phyloP scores from a whole-genome alignment of 1,140 invertebrate genomes.

The Polyergus mexicanus region DNA sequence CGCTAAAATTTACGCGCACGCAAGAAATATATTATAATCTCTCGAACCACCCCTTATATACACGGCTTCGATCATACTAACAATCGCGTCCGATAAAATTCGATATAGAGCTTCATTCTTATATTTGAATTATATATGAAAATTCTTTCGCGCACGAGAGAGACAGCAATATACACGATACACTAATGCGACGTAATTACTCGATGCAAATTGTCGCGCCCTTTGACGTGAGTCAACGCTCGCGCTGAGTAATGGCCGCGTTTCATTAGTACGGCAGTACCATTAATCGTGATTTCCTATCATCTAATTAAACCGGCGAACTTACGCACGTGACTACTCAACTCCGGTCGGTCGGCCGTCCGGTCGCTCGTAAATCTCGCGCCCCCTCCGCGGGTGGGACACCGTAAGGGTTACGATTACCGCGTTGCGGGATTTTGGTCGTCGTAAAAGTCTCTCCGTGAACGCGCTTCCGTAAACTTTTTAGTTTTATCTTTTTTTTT shows the following conservation, averaged over 20 bases:
- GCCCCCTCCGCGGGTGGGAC: constrained; percentile 2
- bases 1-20: constrained; percentile 26
- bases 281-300: constrained; percentile 61
- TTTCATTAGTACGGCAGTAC: constrained; percentile 52
- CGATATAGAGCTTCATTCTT: too few species aligned
- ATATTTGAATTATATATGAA: background rate
- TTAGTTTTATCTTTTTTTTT: background rate
- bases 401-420: constrained; percentile 43
- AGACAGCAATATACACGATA: too few species aligned
- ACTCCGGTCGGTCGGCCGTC: background rate
- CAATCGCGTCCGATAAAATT: too few species aligned
- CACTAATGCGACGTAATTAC: constrained; percentile 44
- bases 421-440: constrained; percentile 22
- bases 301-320: constrained; percentile 65
- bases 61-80: background rate
- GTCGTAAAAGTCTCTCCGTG: constrained; percentile 22
- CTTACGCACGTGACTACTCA: constrained; percentile 50
- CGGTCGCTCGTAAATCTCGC: constrained; percentile 54
- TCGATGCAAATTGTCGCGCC: constrained; percentile 63
- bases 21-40: background rate
- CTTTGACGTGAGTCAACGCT: constrained; percentile 41
- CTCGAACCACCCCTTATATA: background rate
- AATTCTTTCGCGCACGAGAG: too few species aligned
- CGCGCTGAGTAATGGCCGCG: constrained; percentile 40
- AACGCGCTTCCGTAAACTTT: background rate